Conservation (phyloP, 2,888 invertebrate species). For the Pantelozetes paolii region DNA sequence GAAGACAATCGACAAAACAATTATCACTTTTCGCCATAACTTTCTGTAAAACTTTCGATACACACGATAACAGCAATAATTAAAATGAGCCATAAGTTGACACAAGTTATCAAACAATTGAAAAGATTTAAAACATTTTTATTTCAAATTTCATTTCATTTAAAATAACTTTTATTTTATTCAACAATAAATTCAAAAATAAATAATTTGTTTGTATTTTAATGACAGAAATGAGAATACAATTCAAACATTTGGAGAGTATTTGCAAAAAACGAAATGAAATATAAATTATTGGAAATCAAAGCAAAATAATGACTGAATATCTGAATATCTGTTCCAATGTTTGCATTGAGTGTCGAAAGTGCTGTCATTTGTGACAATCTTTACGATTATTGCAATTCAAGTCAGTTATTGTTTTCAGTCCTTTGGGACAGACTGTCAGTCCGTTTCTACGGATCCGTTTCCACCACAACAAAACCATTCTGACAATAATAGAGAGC, state of each 20-base stretch:
- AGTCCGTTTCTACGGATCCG: constrained; percentile 14
- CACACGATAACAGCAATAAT: constrained; percentile 16
- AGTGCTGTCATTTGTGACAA: constrained; percentile 6
- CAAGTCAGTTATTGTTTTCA: constrained; percentile 25
- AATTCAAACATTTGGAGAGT: too few relatives aligned
- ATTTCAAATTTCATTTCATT: background rate
- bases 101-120: too few relatives aligned
- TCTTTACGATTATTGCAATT: constrained; percentile 6
- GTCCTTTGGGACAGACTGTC: background rate
- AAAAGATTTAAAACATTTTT: too few relatives aligned
- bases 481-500: background rate
- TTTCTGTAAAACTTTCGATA: constrained; percentile 17
- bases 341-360: background rate
- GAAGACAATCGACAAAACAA: background rate
- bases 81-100: background rate
- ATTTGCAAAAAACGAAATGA: too few relatives aligned
- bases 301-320: too few relatives aligned
- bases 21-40: constrained; percentile 27
- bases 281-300: too few relatives aligned
- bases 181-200: too few relatives aligned
- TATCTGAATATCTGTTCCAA: too few relatives aligned
- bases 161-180: too few relatives aligned
- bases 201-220: background rate
- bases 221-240: background rate
- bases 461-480: constrained; percentile 18